Base-by-base conservation (phyloP, 1,140 invertebrate genomes). In the Hestina assimilis region DNA sequence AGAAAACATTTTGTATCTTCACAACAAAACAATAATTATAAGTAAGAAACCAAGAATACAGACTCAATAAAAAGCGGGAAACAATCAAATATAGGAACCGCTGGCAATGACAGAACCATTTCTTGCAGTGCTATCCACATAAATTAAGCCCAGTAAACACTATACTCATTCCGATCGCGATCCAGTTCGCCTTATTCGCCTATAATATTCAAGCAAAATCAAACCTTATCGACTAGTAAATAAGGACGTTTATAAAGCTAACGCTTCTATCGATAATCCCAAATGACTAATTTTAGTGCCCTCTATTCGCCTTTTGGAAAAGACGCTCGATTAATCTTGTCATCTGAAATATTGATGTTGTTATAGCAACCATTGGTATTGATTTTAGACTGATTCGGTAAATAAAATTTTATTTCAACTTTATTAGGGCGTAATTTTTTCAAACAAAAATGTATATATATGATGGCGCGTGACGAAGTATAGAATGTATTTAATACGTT, bases 261-360 rank as follows among this genome's bases (percentile, higher is more conserved):
- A 9, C 14, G 23, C 31, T 26, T 46, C 8, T 29, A 5, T 7
- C 33, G 24, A 47, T 70, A 74, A 77, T 79, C 67, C 66, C 64
- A 75, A 76, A 72, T 75, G 74, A 75, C 69, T 79, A 79, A 79
- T 79, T 75, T 73, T 63, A 60, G 66, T 57, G 60, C 63, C 66
- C 64, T 75, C 63, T 61, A 66, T 63, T 69, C 69, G 75, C 69
- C 72, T 69, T 70, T 72, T 54, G 67, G 72, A 76, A 66, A 76
- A 76, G 76, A 72, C 67, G 69, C 64, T 72, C 73, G 69, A 79
- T 79, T 79, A 79, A 79, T 79, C 75, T 72, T 71, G 53, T 62
- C 59, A 76, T 79, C 50, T 66, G 67, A 72, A 66, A 76, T 72
- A 75, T 75, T 71, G 59, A 65, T 64, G 75, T 74, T 72, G 60